Evolutionary conservation across 2,797 vertebrate species (phyloP).

Genomic region (Garrulus glandarius): DNA sequence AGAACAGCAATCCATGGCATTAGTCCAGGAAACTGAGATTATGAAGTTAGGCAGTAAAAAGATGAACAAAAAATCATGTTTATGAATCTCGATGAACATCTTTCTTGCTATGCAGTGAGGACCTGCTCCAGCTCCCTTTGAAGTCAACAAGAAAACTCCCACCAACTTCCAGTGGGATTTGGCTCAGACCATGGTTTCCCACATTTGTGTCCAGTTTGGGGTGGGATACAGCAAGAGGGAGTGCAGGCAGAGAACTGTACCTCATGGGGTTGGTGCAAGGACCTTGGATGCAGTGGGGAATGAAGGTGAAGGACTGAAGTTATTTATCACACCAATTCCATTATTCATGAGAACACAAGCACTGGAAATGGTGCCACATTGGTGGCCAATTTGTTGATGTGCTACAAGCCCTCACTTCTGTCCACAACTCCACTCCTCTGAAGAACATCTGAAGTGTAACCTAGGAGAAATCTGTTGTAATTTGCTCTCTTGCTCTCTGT

Average conservation of each 20-base stretch:
- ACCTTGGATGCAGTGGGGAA: neutral
- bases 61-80: slow-evolving; percentile 8
- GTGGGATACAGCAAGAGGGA: rapidly evolving
- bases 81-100: neutral
- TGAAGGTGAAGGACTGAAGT: neutral
- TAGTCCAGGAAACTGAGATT: slow-evolving; percentile 48
- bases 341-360: neutral
- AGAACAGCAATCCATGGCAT: slow-evolving; percentile 44
- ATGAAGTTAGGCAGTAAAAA: slow-evolving; percentile 37
- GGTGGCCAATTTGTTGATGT: neutral
- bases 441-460: neutral
- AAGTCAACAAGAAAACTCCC: neutral
- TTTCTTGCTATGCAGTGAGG: neutral
- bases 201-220: neutral
- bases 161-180: neutral
- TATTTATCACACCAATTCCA: neutral
- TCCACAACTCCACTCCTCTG: neutral
- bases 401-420: neutral
- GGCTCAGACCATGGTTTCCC: neutral
- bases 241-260: neutral
- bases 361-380: neutral
- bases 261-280: neutral
- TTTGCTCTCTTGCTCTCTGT: slow-evolving; percentile 32
- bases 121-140: neutral
- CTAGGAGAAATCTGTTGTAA: slow-evolving; percentile 39